These are phyloP conservation scores for Myrmecobius fasciatus DNA, from an alignment of 2,113 vertebrate species.

Conservation along the genomic window DNA sequence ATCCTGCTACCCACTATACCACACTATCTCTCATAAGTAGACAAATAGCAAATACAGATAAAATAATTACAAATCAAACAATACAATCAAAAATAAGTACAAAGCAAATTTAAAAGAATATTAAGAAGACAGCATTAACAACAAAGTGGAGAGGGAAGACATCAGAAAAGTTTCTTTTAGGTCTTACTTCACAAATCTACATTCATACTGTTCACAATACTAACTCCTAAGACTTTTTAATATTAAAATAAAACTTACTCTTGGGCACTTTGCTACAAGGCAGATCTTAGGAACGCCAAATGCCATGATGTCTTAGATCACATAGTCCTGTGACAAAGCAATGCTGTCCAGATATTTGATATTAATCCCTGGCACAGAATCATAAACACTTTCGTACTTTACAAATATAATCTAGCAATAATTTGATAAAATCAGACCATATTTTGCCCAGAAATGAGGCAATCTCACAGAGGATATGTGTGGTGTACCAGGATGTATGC, in stretches of 20 bases:
- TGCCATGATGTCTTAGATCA: background rate
- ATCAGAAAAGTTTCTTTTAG: background rate
- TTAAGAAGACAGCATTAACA: background rate
- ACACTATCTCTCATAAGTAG: background rate
- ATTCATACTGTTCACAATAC: background rate
- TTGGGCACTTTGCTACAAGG: background rate
- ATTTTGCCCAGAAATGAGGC: slow-evolving; percentile 20
- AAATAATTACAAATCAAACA: background rate
- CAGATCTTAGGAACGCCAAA: background rate
- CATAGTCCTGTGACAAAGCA: background rate
- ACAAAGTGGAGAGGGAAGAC: background rate
- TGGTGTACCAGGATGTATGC: background rate
- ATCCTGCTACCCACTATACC: background rate
- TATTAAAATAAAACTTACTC: background rate
- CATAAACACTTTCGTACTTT: background rate
- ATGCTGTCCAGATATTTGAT: slow-evolving; percentile 17
- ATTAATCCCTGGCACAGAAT: slow-evolving; percentile 7
- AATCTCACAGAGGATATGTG: background rate
- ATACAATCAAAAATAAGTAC: background rate
- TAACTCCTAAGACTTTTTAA: background rate
- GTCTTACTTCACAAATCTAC: background rate
- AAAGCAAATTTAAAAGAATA: background rate
- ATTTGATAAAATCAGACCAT: slow-evolving; percentile 7
- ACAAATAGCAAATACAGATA: background rate
- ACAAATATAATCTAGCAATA: background rate